Percentiles rank a stretch among this genome's conserved stretches.
phyloP scores from a whole-genome alignment of 1,140 invertebrate genomes.

The Myzus persicae region DNA sequence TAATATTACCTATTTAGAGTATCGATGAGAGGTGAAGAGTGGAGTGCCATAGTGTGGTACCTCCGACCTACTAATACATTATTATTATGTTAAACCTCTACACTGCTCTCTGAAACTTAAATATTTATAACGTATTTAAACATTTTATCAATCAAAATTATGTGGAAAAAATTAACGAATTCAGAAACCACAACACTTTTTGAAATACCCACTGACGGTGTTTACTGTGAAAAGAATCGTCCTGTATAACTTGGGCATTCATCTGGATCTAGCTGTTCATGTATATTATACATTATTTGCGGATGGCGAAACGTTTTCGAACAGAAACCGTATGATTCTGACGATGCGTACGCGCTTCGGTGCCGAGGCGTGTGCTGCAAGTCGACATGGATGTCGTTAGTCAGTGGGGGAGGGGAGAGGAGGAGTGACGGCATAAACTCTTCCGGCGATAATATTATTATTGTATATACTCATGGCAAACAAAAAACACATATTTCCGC shows the following conservation, averaged over 20 bases:
- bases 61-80: not conserved
- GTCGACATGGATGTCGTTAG: not conserved
- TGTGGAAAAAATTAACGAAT: not conserved
- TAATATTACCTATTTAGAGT: not conserved
- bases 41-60: not conserved
- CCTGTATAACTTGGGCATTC: not conserved
- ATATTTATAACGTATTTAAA: too few species aligned
- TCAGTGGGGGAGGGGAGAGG: not conserved
- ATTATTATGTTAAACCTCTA: not conserved
- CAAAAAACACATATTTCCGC: not conserved
- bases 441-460: too few species aligned
- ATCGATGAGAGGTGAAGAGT: not conserved
- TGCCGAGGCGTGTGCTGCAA: not conserved
- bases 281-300: not conserved
- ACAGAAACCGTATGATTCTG: not conserved
- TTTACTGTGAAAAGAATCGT: not conserved
- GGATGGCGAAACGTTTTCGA: not conserved
- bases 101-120: too few species aligned
- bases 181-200: not conserved
- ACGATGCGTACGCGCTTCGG: not conserved
- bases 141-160: too few species aligned
- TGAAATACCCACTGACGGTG: not conserved
- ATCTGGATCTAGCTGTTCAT: not conserved
- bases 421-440: too few species aligned
- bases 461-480: not conserved